Evolutionary conservation across 2,888 invertebrate genomes (phyloP).

Genomic region (Nebria salina): DNA sequence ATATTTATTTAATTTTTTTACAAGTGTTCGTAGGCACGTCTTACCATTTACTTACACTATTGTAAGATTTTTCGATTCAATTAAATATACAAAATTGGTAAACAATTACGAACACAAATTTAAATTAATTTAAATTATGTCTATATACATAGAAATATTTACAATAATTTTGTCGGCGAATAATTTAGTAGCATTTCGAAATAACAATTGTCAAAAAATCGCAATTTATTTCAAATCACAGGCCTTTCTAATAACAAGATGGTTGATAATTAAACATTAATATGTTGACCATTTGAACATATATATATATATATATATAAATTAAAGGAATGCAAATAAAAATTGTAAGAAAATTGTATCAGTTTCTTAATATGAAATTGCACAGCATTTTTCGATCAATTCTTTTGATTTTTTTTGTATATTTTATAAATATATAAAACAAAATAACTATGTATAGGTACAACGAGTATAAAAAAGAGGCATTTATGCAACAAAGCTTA

Average conservation of each 20-base stretch:
- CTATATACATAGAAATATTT: neutral
- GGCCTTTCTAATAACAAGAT: constrained; percentile 7
- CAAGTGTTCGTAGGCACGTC: constrained; percentile 25
- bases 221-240: neutral
- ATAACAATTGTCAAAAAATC: neutral
- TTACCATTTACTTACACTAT: neutral
- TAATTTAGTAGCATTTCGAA: neutral
- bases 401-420: constrained; percentile 26
- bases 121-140: constrained; percentile 1
- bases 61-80: neutral
- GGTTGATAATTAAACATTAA: neutral
- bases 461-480: constrained; percentile 28
- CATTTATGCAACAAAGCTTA: constrained; percentile 16
- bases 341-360: constrained; percentile 30
- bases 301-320: constrained; percentile 18
- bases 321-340: constrained; percentile 39
- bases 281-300: neutral
- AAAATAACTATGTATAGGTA: constrained; percentile 27
- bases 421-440: constrained; percentile 34
- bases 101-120: neutral
- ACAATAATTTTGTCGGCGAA: neutral
- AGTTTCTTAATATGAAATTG: constrained; percentile 39
- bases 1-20: constrained; percentile 26
- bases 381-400: constrained; percentile 26
- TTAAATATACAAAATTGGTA: neutral